These are phyloP conservation scores for Perithous albicinctus DNA, from an alignment of 2,888 invertebrate species.

Conservation along the genomic window DNA sequence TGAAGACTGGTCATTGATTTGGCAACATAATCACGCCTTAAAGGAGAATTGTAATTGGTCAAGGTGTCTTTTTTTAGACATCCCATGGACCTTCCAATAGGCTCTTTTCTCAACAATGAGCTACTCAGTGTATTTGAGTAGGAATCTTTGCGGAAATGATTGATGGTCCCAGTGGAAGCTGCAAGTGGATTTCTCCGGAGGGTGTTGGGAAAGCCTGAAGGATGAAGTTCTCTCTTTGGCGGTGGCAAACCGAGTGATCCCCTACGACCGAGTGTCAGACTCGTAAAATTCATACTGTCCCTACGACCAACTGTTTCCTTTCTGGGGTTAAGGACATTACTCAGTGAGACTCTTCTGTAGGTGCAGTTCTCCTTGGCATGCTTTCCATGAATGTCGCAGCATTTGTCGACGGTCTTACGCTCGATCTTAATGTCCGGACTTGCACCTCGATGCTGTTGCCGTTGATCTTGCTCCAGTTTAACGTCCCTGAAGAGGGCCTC, in stretches of 20 bases:
- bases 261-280: constrained; percentile 68
- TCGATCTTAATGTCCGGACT: constrained; percentile 84
- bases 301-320: constrained; percentile 78
- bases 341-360: constrained; percentile 87
- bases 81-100: constrained; percentile 81
- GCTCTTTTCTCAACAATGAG: constrained; percentile 85
- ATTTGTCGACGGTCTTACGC: constrained; percentile 87
- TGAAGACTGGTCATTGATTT: constrained; percentile 82
- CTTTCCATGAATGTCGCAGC: constrained; percentile 90
- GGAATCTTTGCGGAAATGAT: constrained; percentile 76
- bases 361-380: constrained; percentile 84
- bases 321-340: constrained; percentile 86
- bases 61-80: constrained; percentile 80
- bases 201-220: constrained; percentile 90
- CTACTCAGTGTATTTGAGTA: constrained; percentile 69
- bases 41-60: constrained; percentile 77
- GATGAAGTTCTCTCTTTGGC: constrained; percentile 87
- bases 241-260: constrained; percentile 82
- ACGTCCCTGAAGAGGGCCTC: constrained; percentile 90
- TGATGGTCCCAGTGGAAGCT: constrained; percentile 81
- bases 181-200: constrained; percentile 88
- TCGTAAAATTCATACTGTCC: constrained; percentile 69
- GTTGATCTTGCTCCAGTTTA: constrained; percentile 85
- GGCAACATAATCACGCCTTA: constrained; percentile 82
- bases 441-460: constrained; percentile 63